Base-by-base conservation (phyloP, 2,113 vertebrate genomes). In the Takifugu bimaculatus region DNA sequence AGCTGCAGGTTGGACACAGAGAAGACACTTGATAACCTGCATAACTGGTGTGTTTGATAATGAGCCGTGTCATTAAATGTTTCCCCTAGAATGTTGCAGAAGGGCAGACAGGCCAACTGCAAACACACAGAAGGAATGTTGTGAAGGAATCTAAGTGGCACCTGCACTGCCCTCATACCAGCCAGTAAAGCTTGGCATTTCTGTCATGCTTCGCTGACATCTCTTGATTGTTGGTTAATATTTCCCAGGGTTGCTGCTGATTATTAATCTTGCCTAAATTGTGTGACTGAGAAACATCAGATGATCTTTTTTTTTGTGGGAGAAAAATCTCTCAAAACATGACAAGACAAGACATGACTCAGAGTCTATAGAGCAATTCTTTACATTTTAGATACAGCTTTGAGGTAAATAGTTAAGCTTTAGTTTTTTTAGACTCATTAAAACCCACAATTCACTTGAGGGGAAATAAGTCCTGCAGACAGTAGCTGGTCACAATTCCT, bases 1-100 rank as follows among this genome's bases (percentile, higher is more conserved):
- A 0, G 96, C 96, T 99, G 86, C 39, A 63, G 49, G 50, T 59
- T 49, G 35, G 20, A 49, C 6, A 61, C 1, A 54, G 12, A 60
- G 13, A 57, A 45, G 11, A 45, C 43, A 45, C 54, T 45, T 2
- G 39, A 32, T 70, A 15, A 63, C 11, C 20, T 42, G 13, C 26
- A 51, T 3, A 50, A 20, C 15, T 50, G 9, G 5, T 20, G 48
- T 20, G 7, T 25, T 50, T 32, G 29, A 32, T 32, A 6, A 32
- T 32, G 29, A 32, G 2, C 5, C 7, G 29, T 32, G 29, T 32
- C 29, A 32, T 27, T 26, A 43, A 28, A 29, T 5, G 20, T 4
- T 9, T 11, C 20, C 2, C 20, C 1, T 60, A 20, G 63, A 70
- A 65, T 14, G 25, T 54, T 4, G 25, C 14, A 48, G 61, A 32